Base-by-base conservation (phyloP, 2,888 invertebrate genomes). In the Temnothorax unifasciatus region DNA sequence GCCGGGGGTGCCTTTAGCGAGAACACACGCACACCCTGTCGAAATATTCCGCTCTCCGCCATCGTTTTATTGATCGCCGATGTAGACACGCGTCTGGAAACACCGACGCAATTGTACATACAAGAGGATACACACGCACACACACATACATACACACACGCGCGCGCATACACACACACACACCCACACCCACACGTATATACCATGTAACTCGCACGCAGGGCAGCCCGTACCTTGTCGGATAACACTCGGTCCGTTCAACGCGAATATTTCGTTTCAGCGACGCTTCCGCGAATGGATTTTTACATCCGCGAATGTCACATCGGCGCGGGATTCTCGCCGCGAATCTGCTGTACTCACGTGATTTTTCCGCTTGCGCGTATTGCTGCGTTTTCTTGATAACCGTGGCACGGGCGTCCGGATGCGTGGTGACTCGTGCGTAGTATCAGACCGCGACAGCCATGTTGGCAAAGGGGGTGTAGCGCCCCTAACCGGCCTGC, bases 1-100 rank as follows among this genome's bases (percentile, higher is more conserved):
- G 15, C 1, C 47, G 52, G 52, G 25, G 13, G 0, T 25, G 76
- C 47, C 38, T 44, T 66, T n/a, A 50, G 57, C 38, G 25, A 47
- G n/a, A 52, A 54, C 63, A 81, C 71, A 57, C 34, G 61, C 82
- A 74, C 57, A 74, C 79, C 85, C 85, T 87, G 87, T 91, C 90
- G 85, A 91, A 91, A 91, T 89, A 91, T 71, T 69, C 79, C 87
- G 84, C 84, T 91, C 89, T 83, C 86, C 88, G 74, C 87, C 91
- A 93, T 93, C 89, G 90, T 91, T 92, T 90, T 93, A 93, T 93
- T 93, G 93, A 93, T 93, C 93, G 92, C 69, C 86, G 79, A 90
- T 91, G 88, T 87, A 84, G 88, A 87, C 85, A 85, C 87, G 88
- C 87, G 89, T 85, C 68, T 50, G 50, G 71, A 38, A 71, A 41